These are phyloP conservation scores for Scortum barcoo DNA, from an alignment of 2,113 vertebrate genomes.

Conservation along the genomic window DNA sequence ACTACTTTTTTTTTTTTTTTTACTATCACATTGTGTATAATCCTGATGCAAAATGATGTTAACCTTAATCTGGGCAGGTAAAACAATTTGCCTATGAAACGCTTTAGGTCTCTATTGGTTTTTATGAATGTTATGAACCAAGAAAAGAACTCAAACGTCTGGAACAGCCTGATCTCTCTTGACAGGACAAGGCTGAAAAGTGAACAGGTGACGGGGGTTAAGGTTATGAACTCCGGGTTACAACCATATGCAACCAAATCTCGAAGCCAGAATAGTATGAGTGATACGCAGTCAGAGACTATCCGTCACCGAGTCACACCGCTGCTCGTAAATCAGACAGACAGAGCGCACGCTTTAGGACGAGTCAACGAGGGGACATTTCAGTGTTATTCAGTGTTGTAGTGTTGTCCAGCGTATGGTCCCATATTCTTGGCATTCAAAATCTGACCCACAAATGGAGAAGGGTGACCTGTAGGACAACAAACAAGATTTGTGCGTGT, in stretches of 20 bases:
- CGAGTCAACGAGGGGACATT: conserved; percentile 7
- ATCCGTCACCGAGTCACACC: conserved; percentile 37
- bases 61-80: background rate
- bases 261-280: conserved; percentile 68
- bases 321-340: conserved; percentile 50
- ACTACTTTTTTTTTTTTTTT: too few relatives aligned
- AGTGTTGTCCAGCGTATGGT: background rate
- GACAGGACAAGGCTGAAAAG: conserved; percentile 40
- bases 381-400: conserved; percentile 36
- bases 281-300: conserved; percentile 21
- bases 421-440: background rate
- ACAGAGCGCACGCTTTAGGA: conserved; percentile 21
- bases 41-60: background rate
- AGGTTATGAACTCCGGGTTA: conserved; percentile 61
- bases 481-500: background rate
- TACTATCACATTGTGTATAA: background rate
- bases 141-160: background rate
- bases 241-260: conserved; percentile 69
- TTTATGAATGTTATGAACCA: conserved; percentile 4
- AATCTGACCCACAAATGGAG: conserved; percentile 5
- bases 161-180: background rate
- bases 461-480: background rate
- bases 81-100: conserved; percentile 3
- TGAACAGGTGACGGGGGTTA: conserved; percentile 68
- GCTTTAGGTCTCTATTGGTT: background rate